A percentile compares a stretch with the other conserved stretches of the same genome.
phyloP scores from a whole-genome alignment of 2,797 vertebrate genomes.

The Mionectes olivaceus region DNA sequence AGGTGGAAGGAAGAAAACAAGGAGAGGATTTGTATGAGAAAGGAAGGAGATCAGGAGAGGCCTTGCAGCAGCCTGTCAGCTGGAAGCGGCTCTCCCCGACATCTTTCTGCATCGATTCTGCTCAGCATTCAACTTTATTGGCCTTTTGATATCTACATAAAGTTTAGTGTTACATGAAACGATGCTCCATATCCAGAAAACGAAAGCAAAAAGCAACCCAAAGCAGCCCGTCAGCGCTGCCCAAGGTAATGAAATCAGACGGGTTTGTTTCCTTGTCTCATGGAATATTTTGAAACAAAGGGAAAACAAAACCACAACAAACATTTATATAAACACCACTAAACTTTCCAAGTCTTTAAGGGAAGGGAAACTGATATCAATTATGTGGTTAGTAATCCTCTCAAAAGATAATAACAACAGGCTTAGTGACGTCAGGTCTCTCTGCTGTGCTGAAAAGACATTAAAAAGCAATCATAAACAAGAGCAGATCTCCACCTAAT shows the following conservation, averaged over 20 bases:
- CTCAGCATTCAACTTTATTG: background rate
- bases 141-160: background rate
- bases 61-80: background rate
- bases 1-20: background rate
- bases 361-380: slow-evolving; percentile 14
- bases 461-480: slow-evolving; percentile 57
- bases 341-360: background rate
- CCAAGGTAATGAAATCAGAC: background rate
- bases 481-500: slow-evolving; percentile 47
- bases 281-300: background rate
- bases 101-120: background rate
- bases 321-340: background rate
- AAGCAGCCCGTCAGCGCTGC: background rate
- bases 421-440: slow-evolving; percentile 43
- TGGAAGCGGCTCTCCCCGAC: background rate
- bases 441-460: slow-evolving; percentile 29
- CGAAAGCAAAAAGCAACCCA: background rate
- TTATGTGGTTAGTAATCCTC: slow-evolving; percentile 50
- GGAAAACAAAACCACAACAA: background rate
- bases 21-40: background rate
- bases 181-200: background rate
- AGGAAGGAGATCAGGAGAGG: background rate
- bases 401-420: slow-evolving; percentile 23
- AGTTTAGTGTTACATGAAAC: background rate
- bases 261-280: background rate